Percentiles rank a stretch among this genome's conserved stretches.
phyloP scores from a whole-genome alignment of 2,797 vertebrate genomes.

The Alauda arvensis region DNA sequence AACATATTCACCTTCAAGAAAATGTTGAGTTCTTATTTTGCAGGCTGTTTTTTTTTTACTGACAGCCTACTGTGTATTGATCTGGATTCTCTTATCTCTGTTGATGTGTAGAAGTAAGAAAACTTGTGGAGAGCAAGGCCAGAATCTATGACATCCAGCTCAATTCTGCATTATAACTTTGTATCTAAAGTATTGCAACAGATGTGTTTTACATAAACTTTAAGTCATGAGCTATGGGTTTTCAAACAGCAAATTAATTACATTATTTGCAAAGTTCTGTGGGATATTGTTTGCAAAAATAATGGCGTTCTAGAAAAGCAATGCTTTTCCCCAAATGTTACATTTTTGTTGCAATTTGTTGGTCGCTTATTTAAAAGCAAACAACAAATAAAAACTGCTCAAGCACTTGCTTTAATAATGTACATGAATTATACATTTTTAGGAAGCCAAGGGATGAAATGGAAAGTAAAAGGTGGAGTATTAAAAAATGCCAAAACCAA shows the following conservation, averaged over 20 bases:
- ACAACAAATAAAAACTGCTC: background rate
- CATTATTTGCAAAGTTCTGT: background rate
- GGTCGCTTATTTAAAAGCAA: background rate
- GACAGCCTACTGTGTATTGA: background rate
- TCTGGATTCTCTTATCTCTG: background rate
- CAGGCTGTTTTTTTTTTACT: background rate
- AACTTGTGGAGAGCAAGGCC: background rate
- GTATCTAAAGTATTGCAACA: background rate
- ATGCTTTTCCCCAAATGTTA: background rate
- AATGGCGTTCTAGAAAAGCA: background rate
- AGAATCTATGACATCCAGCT: background rate
- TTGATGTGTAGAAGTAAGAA: background rate
- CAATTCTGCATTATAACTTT: background rate
- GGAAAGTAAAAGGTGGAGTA: background rate
- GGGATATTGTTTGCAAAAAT: background rate
- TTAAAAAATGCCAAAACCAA: background rate
- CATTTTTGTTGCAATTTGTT: background rate
- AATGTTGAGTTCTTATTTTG: background rate
- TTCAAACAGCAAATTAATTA: background rate
- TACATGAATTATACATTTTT: background rate
- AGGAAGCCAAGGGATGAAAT: background rate
- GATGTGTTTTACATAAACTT: background rate
- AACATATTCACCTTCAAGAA: background rate
- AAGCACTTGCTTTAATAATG: background rate
- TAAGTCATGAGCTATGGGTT: background rate